phyloP scores from a whole-genome alignment of 2,888 invertebrate genomes.

The Rhamphomyia laevipes region DNA sequence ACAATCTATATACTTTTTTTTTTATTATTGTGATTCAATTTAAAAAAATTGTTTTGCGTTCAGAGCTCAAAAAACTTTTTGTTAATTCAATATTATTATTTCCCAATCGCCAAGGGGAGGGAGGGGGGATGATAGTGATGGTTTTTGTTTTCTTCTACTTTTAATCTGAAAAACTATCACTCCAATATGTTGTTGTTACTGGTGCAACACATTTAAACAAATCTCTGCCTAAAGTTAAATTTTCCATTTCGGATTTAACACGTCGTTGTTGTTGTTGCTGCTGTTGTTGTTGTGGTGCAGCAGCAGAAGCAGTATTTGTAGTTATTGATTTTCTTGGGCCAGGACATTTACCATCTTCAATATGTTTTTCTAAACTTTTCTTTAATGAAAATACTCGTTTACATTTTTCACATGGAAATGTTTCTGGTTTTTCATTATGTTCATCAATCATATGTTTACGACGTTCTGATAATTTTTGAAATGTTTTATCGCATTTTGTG shows the following conservation, averaged over 20 bases:
- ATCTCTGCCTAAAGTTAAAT: constrained; percentile 30
- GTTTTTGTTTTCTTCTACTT: neutral
- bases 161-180: constrained; percentile 40
- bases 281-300: neutral
- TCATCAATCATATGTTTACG: constrained; percentile 31
- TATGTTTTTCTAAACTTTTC: constrained; percentile 28
- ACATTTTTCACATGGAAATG: constrained; percentile 32
- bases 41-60: too few species aligned
- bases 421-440: constrained; percentile 24
- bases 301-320: neutral
- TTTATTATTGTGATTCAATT: too few species aligned
- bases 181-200: constrained; percentile 39
- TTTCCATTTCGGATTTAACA: constrained; percentile 16
- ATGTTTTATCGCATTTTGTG: constrained; percentile 24
- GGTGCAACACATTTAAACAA: constrained; percentile 39
- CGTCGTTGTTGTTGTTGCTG: constrained; percentile 4
- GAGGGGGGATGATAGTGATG: too few species aligned
- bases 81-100: too few species aligned
- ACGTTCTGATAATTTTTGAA: constrained; percentile 27
- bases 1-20: too few species aligned
- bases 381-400: constrained; percentile 30
- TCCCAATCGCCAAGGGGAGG: neutral
- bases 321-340: constrained; percentile 13
- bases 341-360: constrained; percentile 16
- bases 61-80: too few species aligned